phyloP scores from a whole-genome alignment of 1,140 invertebrate genomes.

The Euwallacea similis region DNA sequence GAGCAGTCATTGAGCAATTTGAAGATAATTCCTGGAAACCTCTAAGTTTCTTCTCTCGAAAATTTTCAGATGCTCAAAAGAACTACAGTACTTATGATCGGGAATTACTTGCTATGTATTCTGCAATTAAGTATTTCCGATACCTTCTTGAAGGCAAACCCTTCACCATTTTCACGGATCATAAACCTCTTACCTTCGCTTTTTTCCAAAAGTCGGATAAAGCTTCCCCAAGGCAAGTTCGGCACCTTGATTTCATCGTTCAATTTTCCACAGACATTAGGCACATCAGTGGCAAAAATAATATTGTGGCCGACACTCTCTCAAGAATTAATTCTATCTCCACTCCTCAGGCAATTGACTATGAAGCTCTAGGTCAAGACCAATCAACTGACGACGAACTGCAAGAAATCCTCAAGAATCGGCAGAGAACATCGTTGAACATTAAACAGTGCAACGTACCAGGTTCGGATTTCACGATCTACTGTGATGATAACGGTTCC shows the following conservation, averaged over 20 bases:
- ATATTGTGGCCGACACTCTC: not conserved
- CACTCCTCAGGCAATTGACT: not conserved
- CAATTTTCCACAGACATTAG: not conserved
- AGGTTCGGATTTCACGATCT: too few relatives aligned
- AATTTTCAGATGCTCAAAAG: not conserved
- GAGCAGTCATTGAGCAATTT: not conserved
- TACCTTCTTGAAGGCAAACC: not conserved
- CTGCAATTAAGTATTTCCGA: not conserved
- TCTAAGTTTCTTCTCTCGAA: not conserved
- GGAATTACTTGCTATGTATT: slow-evolving; percentile 17
- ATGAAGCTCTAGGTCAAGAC: not conserved
- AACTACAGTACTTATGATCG: not conserved
- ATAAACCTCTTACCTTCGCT: not conserved
- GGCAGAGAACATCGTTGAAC: too few relatives aligned
- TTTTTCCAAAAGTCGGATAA: not conserved
- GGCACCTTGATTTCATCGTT: not conserved
- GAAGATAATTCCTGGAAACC: not conserved
- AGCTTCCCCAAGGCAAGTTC: too few relatives aligned
- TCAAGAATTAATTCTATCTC: not conserved
- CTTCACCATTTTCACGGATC: not conserved
- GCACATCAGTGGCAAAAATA: not conserved
- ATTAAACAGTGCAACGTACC: too few relatives aligned
- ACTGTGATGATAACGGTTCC: too few relatives aligned
- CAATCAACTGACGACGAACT: not conserved
- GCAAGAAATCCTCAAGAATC: too few relatives aligned